phyloP scores from a whole-genome alignment of 2,888 invertebrate genomes.

The Leucozona laternaria region DNA sequence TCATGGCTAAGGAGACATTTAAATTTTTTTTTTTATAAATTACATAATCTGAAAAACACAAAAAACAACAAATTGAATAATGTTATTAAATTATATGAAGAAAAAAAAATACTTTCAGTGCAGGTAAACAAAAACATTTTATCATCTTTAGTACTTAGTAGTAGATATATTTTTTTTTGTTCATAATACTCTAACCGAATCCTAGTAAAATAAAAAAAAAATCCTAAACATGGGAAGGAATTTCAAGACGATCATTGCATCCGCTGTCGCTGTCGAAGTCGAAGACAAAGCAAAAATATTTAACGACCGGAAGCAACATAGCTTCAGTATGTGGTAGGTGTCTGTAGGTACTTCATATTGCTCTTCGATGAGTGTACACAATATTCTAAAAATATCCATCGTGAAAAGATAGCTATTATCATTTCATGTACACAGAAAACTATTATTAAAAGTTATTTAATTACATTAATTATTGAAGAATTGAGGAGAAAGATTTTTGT shows the following conservation, averaged over 20 bases:
- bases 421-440: background rate
- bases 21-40: background rate
- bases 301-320: constrained; percentile 8
- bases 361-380: background rate
- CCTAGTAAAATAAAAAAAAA: background rate
- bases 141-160: background rate
- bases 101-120: background rate
- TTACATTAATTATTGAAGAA: too few relatives aligned
- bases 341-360: background rate
- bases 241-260: background rate
- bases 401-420: background rate
- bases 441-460: background rate
- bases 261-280: background rate
- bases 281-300: background rate
- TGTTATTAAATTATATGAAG: constrained; percentile 8
- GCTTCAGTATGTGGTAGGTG: background rate
- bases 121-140: background rate
- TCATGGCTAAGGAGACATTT: constrained; percentile 43
- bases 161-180: background rate
- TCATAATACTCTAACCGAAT: background rate
- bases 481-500: too few relatives aligned
- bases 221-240: background rate
- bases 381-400: background rate
- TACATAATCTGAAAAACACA: constrained; percentile 7
- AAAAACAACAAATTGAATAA: constrained; percentile 25